These are phyloP conservation scores for Sterna hirundo DNA, from an alignment of 2,113 vertebrate genomes.

Conservation along the genomic window DNA sequence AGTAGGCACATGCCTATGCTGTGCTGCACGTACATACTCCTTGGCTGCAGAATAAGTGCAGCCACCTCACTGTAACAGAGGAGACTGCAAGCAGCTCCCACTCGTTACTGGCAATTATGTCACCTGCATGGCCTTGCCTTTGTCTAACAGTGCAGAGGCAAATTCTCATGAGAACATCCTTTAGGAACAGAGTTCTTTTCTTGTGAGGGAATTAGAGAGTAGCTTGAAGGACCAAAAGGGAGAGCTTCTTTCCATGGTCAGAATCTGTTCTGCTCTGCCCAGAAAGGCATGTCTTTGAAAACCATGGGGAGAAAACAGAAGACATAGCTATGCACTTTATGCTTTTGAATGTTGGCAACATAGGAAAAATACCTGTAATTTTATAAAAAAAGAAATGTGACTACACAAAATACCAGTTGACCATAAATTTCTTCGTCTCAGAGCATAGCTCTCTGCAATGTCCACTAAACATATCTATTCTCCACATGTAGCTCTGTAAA, in stretches of 20 bases:
- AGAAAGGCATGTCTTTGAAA: not conserved
- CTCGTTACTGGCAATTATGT: rapidly evolving
- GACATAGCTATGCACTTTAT: not conserved
- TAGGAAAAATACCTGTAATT: not conserved
- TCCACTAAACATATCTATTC: not conserved
- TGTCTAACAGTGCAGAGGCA: not conserved
- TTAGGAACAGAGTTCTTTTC: not conserved
- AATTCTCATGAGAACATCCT: not conserved
- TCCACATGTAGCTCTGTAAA: not conserved
- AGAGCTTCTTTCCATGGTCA: not conserved
- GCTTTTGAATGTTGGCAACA: not conserved
- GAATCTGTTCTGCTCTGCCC: not conserved
- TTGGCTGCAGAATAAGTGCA: not conserved
- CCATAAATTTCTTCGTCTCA: not conserved
- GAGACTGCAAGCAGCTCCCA: not conserved
- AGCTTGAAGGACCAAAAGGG: not conserved
- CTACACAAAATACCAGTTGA: not conserved
- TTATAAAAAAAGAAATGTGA: not conserved
- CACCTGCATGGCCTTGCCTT: not conserved
- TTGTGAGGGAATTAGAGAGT: not conserved
- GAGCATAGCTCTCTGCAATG: not conserved
- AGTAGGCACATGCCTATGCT: rapidly evolving
- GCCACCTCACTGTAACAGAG: not conserved
- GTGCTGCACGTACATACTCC: not conserved
- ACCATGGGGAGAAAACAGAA: not conserved